Percentiles rank a stretch among this genome's conserved stretches.
These are phyloP conservation scores for Ceraclea dissimilis DNA, from an alignment of 2,888 invertebrate species.

Conservation along the genomic window DNA sequence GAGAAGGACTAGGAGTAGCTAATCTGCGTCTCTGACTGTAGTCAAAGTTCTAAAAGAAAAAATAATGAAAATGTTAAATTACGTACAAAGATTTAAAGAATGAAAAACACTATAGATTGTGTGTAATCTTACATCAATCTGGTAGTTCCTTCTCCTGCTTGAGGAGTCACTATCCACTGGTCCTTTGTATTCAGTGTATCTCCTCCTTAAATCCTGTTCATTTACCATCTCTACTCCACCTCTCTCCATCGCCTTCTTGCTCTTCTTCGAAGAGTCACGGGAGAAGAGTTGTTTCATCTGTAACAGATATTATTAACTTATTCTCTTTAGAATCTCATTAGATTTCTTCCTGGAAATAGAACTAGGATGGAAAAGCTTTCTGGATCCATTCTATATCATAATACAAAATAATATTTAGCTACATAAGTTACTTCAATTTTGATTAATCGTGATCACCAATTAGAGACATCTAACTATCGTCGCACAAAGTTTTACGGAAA, in stretches of 20 bases:
- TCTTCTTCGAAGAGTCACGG: constrained; percentile 60
- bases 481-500: too few relatives aligned
- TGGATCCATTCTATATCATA: too few relatives aligned
- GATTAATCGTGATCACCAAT: too few relatives aligned
- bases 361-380: too few relatives aligned
- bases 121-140: not conserved
- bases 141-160: constrained; percentile 32
- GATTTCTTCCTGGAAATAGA: too few relatives aligned
- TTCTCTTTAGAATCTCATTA: too few relatives aligned
- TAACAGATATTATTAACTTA: too few relatives aligned
- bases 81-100: too few relatives aligned
- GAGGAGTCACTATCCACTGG: constrained; percentile 31
- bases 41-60: constrained; percentile 43
- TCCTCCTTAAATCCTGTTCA: constrained; percentile 47
- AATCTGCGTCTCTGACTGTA: constrained; percentile 66
- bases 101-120: too few relatives aligned
- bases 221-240: constrained; percentile 45
- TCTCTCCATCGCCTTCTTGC: constrained; percentile 57
- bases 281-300: constrained; percentile 70
- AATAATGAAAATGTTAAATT: constrained; percentile 7
- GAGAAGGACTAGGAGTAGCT: constrained; percentile 63
- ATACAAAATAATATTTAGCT: too few relatives aligned
- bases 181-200: constrained; percentile 54
- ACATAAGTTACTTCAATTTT: too few relatives aligned
- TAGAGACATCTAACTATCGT: too few relatives aligned